Evolutionary conservation across 2,888 invertebrate species (phyloP).

Genomic region (Patella pellucida): DNA sequence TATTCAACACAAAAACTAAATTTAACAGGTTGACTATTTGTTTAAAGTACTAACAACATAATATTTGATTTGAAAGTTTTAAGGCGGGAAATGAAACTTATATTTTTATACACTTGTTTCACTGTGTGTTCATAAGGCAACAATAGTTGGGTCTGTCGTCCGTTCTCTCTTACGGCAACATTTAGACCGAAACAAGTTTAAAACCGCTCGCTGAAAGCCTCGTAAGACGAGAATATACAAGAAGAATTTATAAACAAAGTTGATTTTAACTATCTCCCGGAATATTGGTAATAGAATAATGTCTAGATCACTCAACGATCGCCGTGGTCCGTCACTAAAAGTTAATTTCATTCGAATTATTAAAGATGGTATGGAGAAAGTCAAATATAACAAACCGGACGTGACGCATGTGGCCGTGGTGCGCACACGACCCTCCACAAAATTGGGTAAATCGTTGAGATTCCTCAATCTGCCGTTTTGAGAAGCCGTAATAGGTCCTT

Average conservation of each 20-base stretch:
- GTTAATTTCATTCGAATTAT: conserved; percentile 27
- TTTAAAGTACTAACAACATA: too few species aligned
- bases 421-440: conserved; percentile 23
- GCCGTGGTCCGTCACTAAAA: conserved; percentile 17
- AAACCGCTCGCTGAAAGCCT: conserved; percentile 17
- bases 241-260: conserved; percentile 24
- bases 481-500: conserved; percentile 1
- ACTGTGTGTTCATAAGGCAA: background rate
- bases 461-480: conserved; percentile 5
- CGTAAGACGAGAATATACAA: conserved; percentile 15
- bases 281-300: conserved; percentile 27
- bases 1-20: too few species aligned
- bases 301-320: background rate
- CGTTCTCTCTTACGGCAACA: background rate
- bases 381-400: conserved; percentile 32
- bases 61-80: too few species aligned
- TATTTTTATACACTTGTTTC: too few species aligned
- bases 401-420: conserved; percentile 31
- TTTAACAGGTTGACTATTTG: too few species aligned
- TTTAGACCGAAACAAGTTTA: background rate
- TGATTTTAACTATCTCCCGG: conserved; percentile 28
- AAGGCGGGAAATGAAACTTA: too few species aligned
- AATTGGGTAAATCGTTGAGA: conserved; percentile 23
- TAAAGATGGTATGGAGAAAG: conserved; percentile 31
- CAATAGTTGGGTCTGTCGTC: background rate